These are phyloP conservation scores for Catostylus mosaicus DNA, from an alignment of 30 jellyfish, hydroid and myxozoan genomes.

Conservation along the genomic window DNA sequence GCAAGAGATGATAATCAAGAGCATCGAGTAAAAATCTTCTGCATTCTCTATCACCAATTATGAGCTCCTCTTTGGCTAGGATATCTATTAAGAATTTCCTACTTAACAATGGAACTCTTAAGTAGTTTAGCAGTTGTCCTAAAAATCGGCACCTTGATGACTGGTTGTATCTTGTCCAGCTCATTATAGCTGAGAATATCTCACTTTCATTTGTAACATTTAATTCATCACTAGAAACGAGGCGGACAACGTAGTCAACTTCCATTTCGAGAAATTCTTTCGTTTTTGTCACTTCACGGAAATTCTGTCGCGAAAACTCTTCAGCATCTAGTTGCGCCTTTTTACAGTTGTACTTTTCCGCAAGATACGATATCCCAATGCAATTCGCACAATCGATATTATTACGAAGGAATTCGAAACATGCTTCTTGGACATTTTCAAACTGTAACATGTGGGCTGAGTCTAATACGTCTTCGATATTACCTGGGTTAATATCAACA, in stretches of 20 bases:
- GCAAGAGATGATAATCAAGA: slow-evolving; percentile 78
- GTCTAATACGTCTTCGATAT: slow-evolving; percentile 57
- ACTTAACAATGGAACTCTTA: slow-evolving; percentile 72
- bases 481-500: slow-evolving; percentile 41
- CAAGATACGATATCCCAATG: slow-evolving; percentile 72
- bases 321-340: slow-evolving; percentile 67
- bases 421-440: slow-evolving; percentile 76
- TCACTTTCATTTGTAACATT: slow-evolving; percentile 87
- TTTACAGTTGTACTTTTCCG: slow-evolving; percentile 74
- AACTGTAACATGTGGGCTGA: slow-evolving; percentile 92
- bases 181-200: slow-evolving; percentile 72
- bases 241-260: slow-evolving; percentile 37
- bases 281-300: slow-evolving; percentile 66
- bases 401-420: slow-evolving; percentile 74
- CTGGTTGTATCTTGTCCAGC: slow-evolving; percentile 67
- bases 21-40: slow-evolving; percentile 74
- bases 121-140: slow-evolving; percentile 57
- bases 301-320: slow-evolving; percentile 70
- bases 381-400: slow-evolving; percentile 77
- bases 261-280: slow-evolving; percentile 62
- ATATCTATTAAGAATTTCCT: slow-evolving; percentile 86
- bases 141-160: slow-evolving; percentile 23
- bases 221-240: slow-evolving; percentile 74
- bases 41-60: slow-evolving; percentile 69
- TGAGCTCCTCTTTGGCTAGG: slow-evolving; percentile 68